Evolutionary conservation across 1,140 invertebrate species (phyloP).

Genomic region (Portunus trituberculatus): DNA sequence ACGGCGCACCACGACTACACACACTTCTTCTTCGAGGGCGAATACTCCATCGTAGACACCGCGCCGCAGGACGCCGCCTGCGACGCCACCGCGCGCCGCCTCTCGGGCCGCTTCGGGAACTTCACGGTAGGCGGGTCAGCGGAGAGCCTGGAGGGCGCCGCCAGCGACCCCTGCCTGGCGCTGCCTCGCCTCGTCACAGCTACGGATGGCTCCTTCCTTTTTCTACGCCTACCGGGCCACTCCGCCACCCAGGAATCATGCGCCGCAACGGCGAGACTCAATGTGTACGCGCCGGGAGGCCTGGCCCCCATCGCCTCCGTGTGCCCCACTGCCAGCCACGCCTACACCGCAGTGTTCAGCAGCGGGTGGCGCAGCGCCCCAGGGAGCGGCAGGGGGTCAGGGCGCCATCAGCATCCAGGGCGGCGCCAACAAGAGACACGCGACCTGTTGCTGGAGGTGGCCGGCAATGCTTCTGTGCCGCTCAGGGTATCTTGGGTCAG

Average conservation of each 20-base stretch:
- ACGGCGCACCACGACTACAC: slow-evolving; percentile 75
- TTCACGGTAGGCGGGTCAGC: slow-evolving; percentile 65
- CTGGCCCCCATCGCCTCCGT: slow-evolving; percentile 74
- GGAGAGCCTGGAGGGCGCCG: slow-evolving; percentile 40
- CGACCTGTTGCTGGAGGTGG: slow-evolving; percentile 74
- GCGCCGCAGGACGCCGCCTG: slow-evolving; percentile 3
- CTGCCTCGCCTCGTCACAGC: slow-evolving; percentile 71
- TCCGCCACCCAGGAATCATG: slow-evolving; percentile 63
- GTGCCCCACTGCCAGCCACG: slow-evolving; percentile 62
- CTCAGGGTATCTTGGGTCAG: slow-evolving; percentile 74
- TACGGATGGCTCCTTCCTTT: slow-evolving; percentile 76
- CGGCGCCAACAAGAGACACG: slow-evolving; percentile 62
- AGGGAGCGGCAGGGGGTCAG: slow-evolving; percentile 10
- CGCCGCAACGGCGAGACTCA: slow-evolving; percentile 70
- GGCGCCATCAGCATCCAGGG: slow-evolving; percentile 49
- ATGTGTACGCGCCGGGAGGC: slow-evolving; percentile 74
- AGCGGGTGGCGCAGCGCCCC: slow-evolving; percentile 68
- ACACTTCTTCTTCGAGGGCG: slow-evolving; percentile 77
- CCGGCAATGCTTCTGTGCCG: slow-evolving; percentile 61
- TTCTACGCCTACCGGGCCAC: slow-evolving; percentile 65
- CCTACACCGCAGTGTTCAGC: slow-evolving; percentile 74
- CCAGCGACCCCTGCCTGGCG: slow-evolving; percentile 57
- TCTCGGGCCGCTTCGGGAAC: slow-evolving; percentile 68
- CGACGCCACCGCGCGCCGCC: background rate
- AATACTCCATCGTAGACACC: slow-evolving; percentile 72